phyloP scores from a whole-genome alignment of 2,113 vertebrate genomes.

The Protomyctophum bolini region DNA sequence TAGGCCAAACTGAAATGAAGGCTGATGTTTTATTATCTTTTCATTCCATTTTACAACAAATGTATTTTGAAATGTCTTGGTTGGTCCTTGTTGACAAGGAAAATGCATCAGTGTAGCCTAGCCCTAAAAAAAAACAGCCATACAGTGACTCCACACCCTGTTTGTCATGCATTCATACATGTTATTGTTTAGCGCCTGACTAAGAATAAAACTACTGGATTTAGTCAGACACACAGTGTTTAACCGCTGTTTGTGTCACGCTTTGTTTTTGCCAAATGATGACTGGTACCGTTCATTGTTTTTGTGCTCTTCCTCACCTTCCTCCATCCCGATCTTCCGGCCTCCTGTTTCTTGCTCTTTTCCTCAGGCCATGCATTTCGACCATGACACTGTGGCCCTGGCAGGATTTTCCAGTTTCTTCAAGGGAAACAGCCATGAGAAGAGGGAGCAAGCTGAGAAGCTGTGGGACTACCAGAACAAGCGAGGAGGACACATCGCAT shows the following conservation, averaged over 20 bases:
- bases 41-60: too few species aligned
- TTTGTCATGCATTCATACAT: conserved; percentile 27
- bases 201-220: neutral
- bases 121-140: too few species aligned
- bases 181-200: neutral
- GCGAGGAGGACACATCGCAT: conserved; percentile 82
- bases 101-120: too few species aligned
- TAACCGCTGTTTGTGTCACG: neutral
- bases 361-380: conserved; percentile 82
- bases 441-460: conserved; percentile 81
- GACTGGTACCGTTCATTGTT: neutral
- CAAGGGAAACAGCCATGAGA: conserved; percentile 82
- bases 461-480: conserved; percentile 85
- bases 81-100: too few species aligned
- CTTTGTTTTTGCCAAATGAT: neutral
- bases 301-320: accelerated
- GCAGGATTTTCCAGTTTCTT: conserved; percentile 84
- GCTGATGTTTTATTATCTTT: too few species aligned
- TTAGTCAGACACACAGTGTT: neutral
- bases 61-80: too few species aligned
- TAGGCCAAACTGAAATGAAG: too few species aligned
- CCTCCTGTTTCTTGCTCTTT: neutral
- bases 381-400: conserved; percentile 86
- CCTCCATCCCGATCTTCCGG: neutral
- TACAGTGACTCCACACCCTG: too few species aligned